Base-by-base conservation (phyloP, 35 echinoderm and acorn worm species). In the Lytechinus pictus region DNA sequence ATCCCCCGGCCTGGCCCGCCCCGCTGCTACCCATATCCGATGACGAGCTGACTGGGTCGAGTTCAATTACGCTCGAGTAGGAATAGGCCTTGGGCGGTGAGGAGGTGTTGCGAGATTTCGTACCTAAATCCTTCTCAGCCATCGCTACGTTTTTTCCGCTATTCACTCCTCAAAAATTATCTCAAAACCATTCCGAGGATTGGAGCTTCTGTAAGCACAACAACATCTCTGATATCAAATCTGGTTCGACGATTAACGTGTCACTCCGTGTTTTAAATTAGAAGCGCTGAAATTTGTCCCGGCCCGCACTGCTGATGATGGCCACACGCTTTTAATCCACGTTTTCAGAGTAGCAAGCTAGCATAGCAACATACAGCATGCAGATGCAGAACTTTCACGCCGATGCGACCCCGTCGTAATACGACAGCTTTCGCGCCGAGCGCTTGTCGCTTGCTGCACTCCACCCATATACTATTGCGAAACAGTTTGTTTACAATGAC, bases 1-100 rank as follows among this genome's bases (percentile, higher is more conserved):
- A 90, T 4, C 88, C 52, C 0, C 10, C 53, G 27, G 88, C 4
- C 4, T 44, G 29, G 16, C 29, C 52, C 53, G n/a, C 54, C 29
- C 52, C 92, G 92, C 92, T 93, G 52, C 92, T 93, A 29, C 92
- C 92, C 92, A 93, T 93, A 54, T 93, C 92, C 54, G 92, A 93
- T 19, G 92, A 93, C 27, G 92, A 53, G n/a, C 92, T 93, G 10
- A 93, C 92, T 9, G 92, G 92, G 55, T 93, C 92, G 54, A 93
- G 13, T 93, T 93, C 92, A 54, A 93, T 54, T 28, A 93, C 92
- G 52, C 92, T 93, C 2, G 92, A 93, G 92, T 93, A 93, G 8
- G 91, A 92, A 28, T 93, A 93, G 14, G 92, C 53, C 52, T 93
- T 93, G 55, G 29, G 28, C 86, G 86, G 27, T 27, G 53, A 27